phyloP scores from a whole-genome alignment of 2,888 invertebrate genomes.

The Protonemura montana region DNA sequence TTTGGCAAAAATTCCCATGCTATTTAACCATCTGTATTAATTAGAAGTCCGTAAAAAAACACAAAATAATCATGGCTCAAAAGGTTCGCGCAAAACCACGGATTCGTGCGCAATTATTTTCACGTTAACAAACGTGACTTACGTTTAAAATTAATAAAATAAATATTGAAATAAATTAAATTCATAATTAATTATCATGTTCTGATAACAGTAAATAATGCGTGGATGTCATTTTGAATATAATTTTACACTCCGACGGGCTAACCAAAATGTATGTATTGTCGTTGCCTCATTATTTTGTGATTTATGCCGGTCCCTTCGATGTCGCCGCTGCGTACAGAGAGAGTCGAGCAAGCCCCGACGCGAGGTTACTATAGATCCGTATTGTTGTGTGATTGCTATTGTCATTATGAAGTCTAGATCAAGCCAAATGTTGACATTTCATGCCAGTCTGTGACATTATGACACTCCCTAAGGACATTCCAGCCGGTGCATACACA shows the following conservation, averaged over 20 bases:
- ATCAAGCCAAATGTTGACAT: constrained; percentile 34
- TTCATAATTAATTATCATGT: not conserved
- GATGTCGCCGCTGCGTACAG: not conserved
- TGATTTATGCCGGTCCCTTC: not conserved
- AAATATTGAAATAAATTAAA: not conserved
- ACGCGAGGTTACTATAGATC: not conserved
- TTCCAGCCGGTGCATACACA: not conserved
- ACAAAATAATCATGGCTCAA: not conserved
- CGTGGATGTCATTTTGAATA: not conserved
- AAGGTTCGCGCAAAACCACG: not conserved
- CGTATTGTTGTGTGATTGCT: constrained; percentile 14
- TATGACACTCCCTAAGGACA: constrained; percentile 26
- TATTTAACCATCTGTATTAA: constrained; percentile 30
- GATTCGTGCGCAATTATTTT: not conserved
- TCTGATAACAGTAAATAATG: not conserved
- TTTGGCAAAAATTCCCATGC: not conserved
- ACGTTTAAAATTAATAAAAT: not conserved
- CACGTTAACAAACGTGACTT: not conserved
- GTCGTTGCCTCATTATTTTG: not conserved
- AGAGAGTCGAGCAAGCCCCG: not conserved
- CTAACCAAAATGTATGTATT: not conserved
- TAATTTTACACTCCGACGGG: not conserved
- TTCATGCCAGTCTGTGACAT: constrained; percentile 35
- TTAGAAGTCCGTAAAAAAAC: constrained; percentile 15
- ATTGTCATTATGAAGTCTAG: constrained; percentile 23